Percentiles rank a stretch among this genome's conserved stretches.
phyloP scores from a whole-genome alignment of 2,797 vertebrate genomes.

The Poeciliopsis paucimaculata region DNA sequence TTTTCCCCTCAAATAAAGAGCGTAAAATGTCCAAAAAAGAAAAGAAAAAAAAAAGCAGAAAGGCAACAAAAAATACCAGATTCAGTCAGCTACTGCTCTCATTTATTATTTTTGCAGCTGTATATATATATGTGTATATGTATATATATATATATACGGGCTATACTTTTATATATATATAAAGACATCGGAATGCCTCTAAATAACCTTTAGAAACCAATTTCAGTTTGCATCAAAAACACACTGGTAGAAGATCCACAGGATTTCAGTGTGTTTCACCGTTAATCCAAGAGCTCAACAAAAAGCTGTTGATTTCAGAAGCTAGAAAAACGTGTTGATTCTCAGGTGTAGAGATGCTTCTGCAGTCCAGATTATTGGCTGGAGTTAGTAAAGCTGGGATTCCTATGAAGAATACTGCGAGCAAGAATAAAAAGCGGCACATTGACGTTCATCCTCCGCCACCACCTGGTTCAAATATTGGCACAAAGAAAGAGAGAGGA shows the following conservation, averaged over 20 bases:
- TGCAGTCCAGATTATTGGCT: slow-evolving; percentile 28
- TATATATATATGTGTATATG: background rate
- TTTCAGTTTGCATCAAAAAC: slow-evolving; percentile 9
- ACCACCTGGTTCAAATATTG: slow-evolving; percentile 37
- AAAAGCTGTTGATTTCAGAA: background rate
- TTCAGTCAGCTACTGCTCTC: background rate
- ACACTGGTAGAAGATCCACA: slow-evolving; percentile 40
- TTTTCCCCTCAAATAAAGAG: background rate
- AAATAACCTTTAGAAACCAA: background rate
- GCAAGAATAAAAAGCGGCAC: slow-evolving; percentile 25
- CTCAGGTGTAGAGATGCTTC: slow-evolving; percentile 27
- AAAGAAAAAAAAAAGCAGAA: slow-evolving; percentile 42
- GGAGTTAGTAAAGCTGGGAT: slow-evolving; percentile 26
- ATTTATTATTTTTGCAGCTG: background rate
- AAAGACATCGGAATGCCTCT: background rate
- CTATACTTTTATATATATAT: too few relatives aligned
- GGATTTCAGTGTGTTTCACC: slow-evolving; percentile 38
- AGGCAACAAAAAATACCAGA: background rate
- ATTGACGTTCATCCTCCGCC: slow-evolving; percentile 20
- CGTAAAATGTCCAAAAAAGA: slow-evolving; percentile 15
- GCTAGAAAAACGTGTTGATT: slow-evolving; percentile 37
- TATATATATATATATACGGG: background rate
- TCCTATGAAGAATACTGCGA: slow-evolving; percentile 44
- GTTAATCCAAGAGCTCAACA: slow-evolving; percentile 21
- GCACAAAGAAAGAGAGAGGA: slow-evolving; percentile 59